phyloP scores from a whole-genome alignment of 2,888 invertebrate genomes.

The Sisyra terminalis region DNA sequence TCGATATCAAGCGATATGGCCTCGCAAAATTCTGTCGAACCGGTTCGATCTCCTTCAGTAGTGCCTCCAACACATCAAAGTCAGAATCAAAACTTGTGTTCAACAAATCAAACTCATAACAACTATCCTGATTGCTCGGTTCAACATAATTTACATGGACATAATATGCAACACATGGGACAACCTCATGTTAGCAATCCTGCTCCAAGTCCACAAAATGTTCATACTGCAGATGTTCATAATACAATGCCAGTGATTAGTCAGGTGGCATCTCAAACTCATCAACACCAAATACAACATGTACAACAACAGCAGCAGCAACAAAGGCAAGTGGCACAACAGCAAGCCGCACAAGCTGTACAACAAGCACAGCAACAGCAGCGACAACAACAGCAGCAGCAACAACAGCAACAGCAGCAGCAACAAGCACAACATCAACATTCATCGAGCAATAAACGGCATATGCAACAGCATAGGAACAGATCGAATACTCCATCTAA shows the following conservation, averaged over 20 bases:
- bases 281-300: slow-evolving; percentile 17
- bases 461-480: slow-evolving; percentile 10
- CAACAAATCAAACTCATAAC: slow-evolving; percentile 21
- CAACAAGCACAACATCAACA: slow-evolving; percentile 22
- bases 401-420: slow-evolving; percentile 15
- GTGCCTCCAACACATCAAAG: slow-evolving; percentile 25
- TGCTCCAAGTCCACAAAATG: slow-evolving; percentile 30
- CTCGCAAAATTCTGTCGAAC: slow-evolving; percentile 51
- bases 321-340: slow-evolving; percentile 12
- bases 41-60: slow-evolving; percentile 38
- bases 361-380: slow-evolving; percentile 22
- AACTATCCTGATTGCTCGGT: slow-evolving; percentile 53
- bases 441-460: slow-evolving; percentile 13
- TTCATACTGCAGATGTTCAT: slow-evolving; percentile 10
- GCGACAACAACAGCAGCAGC: slow-evolving; percentile 13
- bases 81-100: slow-evolving; percentile 14
- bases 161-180: slow-evolving; percentile 24
- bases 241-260: too few relatives aligned
- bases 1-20: slow-evolving; percentile 77
- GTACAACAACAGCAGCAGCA: slow-evolving; percentile 22
- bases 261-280: too few relatives aligned
- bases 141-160: slow-evolving; percentile 41
- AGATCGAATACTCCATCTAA: slow-evolving; percentile 23
- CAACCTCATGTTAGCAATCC: slow-evolving; percentile 26
- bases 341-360: slow-evolving; percentile 16